Base-by-base conservation (phyloP, 2,888 invertebrate genomes). In the Heteropelma amictum region DNA sequence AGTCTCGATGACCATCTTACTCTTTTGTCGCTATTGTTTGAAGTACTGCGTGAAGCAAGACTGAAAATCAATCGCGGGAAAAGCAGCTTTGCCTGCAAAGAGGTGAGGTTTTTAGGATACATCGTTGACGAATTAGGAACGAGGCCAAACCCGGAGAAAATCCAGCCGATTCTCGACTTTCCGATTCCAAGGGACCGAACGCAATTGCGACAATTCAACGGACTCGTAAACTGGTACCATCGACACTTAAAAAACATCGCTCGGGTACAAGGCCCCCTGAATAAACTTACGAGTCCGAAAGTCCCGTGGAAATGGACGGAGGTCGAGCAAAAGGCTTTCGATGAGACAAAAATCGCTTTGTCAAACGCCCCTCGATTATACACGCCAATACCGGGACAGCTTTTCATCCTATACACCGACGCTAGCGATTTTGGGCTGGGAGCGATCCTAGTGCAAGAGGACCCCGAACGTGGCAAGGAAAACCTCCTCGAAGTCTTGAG, bases 201-300 rank as follows among this genome's bases (percentile, higher is more conserved):
- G 10, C 30, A 1, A 10, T 1, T 30, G 8, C 30, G 30, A 30
- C 30, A 5, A 30, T 30, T 30, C n/a, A 76, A 75, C n/a, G 72
- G 72, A 2, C 47, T 68, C 6, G 73, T 73, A 1, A 74, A 77
- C 38, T 76, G 72, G 72, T 75, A 75, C 17, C 71, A 71, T n/a
- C 60, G 65, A 0, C 75, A 75, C 7, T 12, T 75, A 8, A 65
- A 65, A 21, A 45, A 53, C 14, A 61, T 75, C 2, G 70, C 75
- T 1, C 17, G 30, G 4, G 28, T 75, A 2, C 75, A 75, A 26
- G 72, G 69, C 6, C 72, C 76, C 0, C 14, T 76, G 1, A 72
- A 53, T 17, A 74, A 70, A 26, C 21, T 70, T 8, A 49, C 65
- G 1, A 74, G 54, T 23, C 64, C 64, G 0, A 72, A 53, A 40